These are phyloP conservation scores for Tethea ocularis DNA, from an alignment of 2,888 invertebrate genomes.

Conservation along the genomic window DNA sequence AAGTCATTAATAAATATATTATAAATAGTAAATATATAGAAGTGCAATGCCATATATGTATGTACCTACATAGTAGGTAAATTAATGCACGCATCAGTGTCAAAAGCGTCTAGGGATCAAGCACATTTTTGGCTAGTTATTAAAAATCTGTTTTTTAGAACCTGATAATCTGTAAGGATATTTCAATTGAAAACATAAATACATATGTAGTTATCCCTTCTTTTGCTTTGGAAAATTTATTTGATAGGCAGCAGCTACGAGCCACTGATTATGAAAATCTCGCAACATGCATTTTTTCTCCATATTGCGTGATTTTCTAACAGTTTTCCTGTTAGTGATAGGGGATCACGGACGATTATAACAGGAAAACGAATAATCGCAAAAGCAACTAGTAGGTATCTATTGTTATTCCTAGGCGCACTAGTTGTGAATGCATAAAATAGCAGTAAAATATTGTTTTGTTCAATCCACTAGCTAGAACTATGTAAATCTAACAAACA, in stretches of 20 bases:
- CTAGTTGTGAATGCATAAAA: too few relatives aligned
- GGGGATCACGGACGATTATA: not conserved
- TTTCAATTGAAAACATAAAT: not conserved
- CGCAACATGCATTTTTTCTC: not conserved
- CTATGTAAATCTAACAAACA: too few relatives aligned
- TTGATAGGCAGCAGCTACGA: not conserved
- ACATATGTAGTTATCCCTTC: not conserved
- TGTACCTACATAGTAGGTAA: too few relatives aligned
- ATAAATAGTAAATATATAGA: not conserved
- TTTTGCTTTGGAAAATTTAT: not conserved
- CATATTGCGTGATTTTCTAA: not conserved
- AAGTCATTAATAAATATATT: not conserved
- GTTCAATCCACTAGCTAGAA: too few relatives aligned
- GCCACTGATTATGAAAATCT: not conserved
- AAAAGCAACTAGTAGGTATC: not conserved
- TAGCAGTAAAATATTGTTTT: too few relatives aligned
- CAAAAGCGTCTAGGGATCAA: too few relatives aligned
- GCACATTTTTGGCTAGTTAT: too few relatives aligned
- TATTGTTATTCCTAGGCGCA: too few relatives aligned
- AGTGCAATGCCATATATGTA: too few relatives aligned
- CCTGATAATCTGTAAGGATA: not conserved
- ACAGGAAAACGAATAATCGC: not conserved
- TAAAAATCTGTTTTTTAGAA: not conserved
- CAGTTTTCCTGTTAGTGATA: not conserved
- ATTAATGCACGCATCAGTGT: too few relatives aligned